phyloP scores from a whole-genome alignment of 2,113 vertebrate species.

The Tauraco erythrolophus region DNA sequence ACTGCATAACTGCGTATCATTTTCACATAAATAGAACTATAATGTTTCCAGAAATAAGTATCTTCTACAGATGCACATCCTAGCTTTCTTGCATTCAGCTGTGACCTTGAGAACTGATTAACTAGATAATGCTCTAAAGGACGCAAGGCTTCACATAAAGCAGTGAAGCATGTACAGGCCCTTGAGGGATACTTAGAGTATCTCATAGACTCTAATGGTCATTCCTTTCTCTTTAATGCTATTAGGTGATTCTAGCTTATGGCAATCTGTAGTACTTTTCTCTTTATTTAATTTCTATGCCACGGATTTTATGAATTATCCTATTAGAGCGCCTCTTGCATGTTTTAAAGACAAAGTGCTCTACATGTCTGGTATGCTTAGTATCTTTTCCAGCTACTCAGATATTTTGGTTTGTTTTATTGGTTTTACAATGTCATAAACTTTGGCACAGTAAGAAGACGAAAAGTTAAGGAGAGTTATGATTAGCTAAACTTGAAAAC shows the following conservation, averaged over 20 bases:
- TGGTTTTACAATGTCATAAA: neutral
- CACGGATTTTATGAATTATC: slow-evolving; percentile 10
- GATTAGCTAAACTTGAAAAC: neutral
- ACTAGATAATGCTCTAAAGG: slow-evolving; percentile 5
- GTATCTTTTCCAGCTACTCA: neutral
- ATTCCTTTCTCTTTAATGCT: slow-evolving; percentile 49
- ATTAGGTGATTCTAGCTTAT: slow-evolving; percentile 24
- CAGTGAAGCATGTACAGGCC: slow-evolving; percentile 33
- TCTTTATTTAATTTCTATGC: slow-evolving; percentile 36
- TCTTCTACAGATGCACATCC: neutral
- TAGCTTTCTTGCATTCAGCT: neutral
- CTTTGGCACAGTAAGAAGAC: neutral
- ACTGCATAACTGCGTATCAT: neutral
- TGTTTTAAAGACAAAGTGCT: neutral
- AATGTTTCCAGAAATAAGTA: slow-evolving; percentile 1
- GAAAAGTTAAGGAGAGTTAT: neutral
- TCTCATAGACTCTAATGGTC: slow-evolving; percentile 34
- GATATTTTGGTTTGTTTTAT: neutral
- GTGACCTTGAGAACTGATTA: slow-evolving; percentile 60
- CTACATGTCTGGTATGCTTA: neutral
- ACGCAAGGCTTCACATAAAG: slow-evolving; percentile 19
- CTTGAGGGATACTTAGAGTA: slow-evolving; percentile 40
- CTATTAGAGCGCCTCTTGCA: neutral
- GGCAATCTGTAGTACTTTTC: neutral
- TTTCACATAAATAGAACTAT: neutral